These are phyloP conservation scores for Apoda limacodes DNA, from an alignment of 2,888 invertebrate species.

Conservation along the genomic window DNA sequence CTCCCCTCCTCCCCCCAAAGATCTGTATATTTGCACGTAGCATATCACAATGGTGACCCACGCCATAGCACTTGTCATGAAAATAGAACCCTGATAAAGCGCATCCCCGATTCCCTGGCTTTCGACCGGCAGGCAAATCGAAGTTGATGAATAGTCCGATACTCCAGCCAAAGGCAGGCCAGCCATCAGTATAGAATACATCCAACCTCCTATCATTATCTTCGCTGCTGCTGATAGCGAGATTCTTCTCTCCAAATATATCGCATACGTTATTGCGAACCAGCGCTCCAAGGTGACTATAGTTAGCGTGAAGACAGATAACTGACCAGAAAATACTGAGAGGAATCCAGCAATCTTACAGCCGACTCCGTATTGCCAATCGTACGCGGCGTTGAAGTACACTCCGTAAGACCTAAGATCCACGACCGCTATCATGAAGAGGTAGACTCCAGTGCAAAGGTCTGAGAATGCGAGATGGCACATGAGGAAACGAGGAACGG, in stretches of 20 bases:
- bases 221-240: conserved; percentile 77
- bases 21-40: conserved; percentile 88
- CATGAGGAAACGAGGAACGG: conserved; percentile 60
- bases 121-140: conserved; percentile 90
- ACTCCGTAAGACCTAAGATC: conserved; percentile 87
- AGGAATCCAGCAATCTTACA: conserved; percentile 90
- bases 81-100: conserved; percentile 79
- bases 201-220: conserved; percentile 84
- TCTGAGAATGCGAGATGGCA: conserved; percentile 89
- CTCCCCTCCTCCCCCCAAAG: conserved; percentile 78
- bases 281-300: conserved; percentile 88
- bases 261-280: conserved; percentile 86
- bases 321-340: conserved; percentile 87
- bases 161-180: conserved; percentile 84
- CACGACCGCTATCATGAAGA: conserved; percentile 84
- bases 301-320: conserved; percentile 89
- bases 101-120: conserved; percentile 76
- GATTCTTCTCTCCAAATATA: conserved; percentile 84
- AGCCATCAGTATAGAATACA: conserved; percentile 82
- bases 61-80: conserved; percentile 82
- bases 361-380: conserved; percentile 87
- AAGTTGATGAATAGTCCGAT: conserved; percentile 88
- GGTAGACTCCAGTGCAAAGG: conserved; percentile 87
- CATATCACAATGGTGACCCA: conserved; percentile 87
- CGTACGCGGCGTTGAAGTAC: conserved; percentile 91